Conservation (phyloP, 2,113 vertebrate genomes). For the Glaucomys volans region DNA sequence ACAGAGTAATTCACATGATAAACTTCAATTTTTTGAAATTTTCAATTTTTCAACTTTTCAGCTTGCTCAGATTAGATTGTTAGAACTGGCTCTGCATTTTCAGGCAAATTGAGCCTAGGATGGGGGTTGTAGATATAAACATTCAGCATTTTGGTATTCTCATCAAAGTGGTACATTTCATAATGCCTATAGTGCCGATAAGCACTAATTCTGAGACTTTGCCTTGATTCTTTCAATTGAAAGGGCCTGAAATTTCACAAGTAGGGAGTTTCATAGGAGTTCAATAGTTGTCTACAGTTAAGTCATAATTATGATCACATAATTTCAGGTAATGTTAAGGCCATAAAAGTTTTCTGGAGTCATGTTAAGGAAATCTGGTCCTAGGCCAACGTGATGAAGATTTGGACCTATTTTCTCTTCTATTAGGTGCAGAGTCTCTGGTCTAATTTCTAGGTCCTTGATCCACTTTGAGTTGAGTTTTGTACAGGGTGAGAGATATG, state of each 20-base stretch:
- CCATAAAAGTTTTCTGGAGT: background rate
- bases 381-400: no score
- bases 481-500: no score
- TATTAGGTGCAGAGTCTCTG: no score
- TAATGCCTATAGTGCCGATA: background rate
- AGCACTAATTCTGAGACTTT: background rate
- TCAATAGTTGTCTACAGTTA: background rate
- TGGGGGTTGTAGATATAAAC: fast-evolving
- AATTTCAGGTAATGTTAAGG: background rate
- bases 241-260: background rate
- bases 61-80: background rate
- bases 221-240: background rate
- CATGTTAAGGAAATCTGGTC: no score
- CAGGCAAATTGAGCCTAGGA: background rate
- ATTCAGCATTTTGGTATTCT: background rate
- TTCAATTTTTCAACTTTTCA: background rate
- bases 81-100: background rate
- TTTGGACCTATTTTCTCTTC: no score
- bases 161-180: background rate
- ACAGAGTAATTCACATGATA: background rate
- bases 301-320: background rate
- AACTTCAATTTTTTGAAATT: background rate
- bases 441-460: no score
- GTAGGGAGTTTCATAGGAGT: background rate
- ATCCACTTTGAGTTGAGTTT: no score